phyloP scores from a whole-genome alignment of 2,888 invertebrate genomes.

The Drosophila cyrtoloma region DNA sequence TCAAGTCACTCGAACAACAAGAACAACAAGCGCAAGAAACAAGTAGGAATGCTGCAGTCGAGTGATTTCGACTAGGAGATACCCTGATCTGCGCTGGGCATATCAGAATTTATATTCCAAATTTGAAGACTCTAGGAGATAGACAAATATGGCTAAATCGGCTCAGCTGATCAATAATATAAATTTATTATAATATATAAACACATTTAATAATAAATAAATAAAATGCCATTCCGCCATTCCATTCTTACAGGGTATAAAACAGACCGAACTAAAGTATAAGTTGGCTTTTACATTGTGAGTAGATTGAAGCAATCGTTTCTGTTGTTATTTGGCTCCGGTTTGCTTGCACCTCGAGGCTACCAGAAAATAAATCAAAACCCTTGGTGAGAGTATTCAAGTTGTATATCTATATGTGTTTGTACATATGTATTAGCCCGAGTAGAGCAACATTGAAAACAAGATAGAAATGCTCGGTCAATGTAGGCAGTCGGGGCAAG shows the following conservation, averaged over 20 bases:
- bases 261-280: not conserved
- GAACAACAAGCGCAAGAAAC: not conserved
- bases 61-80: not conserved
- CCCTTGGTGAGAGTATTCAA: slow-evolving; percentile 20
- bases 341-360: slow-evolving; percentile 11
- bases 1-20: not conserved
- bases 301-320: not conserved
- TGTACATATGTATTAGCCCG: not conserved
- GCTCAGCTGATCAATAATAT: not conserved
- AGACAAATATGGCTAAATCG: not conserved
- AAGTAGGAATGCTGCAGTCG: not conserved
- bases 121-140: not conserved
- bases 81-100: not conserved
- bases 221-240: too few relatives aligned
- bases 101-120: not conserved
- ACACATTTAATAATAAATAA: not conserved
- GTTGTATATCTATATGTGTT: not conserved
- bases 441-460: slow-evolving; percentile 1
- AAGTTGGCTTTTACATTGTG: not conserved
- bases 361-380: slow-evolving; percentile 13
- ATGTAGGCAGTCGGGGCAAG: not conserved
- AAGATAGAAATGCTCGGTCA: not conserved
- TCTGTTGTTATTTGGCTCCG: slow-evolving; percentile 25
- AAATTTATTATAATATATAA: not conserved
- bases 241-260: slow-evolving; percentile 2